These are phyloP conservation scores for Lepidocyrtoides sp. DNA, from an alignment of 2,888 invertebrate genomes.

Conservation along the genomic window DNA sequence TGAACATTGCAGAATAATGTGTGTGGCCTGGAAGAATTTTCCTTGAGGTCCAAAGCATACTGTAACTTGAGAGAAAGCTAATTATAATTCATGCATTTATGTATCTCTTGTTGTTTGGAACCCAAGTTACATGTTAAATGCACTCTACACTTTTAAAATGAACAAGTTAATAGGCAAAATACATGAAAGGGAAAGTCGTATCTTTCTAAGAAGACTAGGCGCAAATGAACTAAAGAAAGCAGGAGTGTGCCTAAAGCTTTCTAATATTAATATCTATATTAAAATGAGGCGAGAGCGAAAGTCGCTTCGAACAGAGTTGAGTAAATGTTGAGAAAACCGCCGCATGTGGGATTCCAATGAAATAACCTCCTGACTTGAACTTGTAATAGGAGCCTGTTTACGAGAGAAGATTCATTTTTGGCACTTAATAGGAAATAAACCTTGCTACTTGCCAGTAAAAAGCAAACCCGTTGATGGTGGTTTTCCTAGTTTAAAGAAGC, in stretches of 20 bases:
- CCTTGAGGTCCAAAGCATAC: too few species aligned
- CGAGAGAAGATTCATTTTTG: background rate
- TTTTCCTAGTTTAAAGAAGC: background rate
- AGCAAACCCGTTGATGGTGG: background rate
- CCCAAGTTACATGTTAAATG: too few species aligned
- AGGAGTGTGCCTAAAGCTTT: background rate
- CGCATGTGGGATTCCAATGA: background rate
- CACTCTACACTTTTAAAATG: background rate
- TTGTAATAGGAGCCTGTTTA: background rate
- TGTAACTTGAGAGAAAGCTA: too few species aligned
- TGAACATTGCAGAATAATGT: too few species aligned
- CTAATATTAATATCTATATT: background rate
- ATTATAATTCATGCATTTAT: too few species aligned
- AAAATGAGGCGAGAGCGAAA: background rate
- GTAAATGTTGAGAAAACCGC: background rate
- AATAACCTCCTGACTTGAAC: background rate
- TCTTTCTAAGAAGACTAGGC: background rate
- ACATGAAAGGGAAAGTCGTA: background rate
- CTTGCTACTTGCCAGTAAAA: background rate
- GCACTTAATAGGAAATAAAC: background rate
- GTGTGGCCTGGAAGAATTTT: too few species aligned
- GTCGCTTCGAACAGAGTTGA: background rate
- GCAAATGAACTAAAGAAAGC: background rate
- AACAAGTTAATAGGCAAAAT: background rate
- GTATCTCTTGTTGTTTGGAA: too few species aligned